Percentiles rank a stretch among this genome's conserved stretches.
phyloP scores from a whole-genome alignment of 2,888 invertebrate genomes.

The Erebia ligea region DNA sequence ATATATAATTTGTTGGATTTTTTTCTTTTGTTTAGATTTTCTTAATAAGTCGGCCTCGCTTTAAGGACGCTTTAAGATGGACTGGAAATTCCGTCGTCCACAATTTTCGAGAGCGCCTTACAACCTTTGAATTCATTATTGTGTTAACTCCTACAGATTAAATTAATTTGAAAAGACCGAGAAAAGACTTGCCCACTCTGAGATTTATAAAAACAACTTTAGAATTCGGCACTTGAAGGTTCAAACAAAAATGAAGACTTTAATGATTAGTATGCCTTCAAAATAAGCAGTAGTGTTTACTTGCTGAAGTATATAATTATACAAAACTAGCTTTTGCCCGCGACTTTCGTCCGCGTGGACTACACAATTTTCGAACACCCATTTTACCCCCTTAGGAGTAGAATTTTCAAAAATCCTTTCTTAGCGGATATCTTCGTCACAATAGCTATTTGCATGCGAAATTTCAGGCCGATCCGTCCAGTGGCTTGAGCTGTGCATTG shows the following conservation, averaged over 20 bases:
- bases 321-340: too few species aligned
- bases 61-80: neutral
- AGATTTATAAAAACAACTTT: neutral
- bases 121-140: constrained; percentile 19
- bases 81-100: neutral
- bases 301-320: too few species aligned
- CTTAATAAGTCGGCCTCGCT: constrained; percentile 4
- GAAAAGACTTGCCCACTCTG: neutral
- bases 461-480: too few species aligned
- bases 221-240: neutral
- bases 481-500: too few species aligned
- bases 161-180: neutral
- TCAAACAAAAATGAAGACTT: neutral
- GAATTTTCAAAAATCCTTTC: too few species aligned
- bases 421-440: too few species aligned
- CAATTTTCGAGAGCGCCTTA: constrained; percentile 13
- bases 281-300: neutral
- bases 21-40: constrained; percentile 13
- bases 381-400: too few species aligned
- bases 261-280: neutral
- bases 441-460: too few species aligned
- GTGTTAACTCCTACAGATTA: constrained; percentile 7
- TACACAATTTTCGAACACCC: too few species aligned
- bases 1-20: constrained; percentile 7
- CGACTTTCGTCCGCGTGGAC: too few species aligned